phyloP scores from a whole-genome alignment of 2,113 vertebrate species.

The Otocyon megalotis region DNA sequence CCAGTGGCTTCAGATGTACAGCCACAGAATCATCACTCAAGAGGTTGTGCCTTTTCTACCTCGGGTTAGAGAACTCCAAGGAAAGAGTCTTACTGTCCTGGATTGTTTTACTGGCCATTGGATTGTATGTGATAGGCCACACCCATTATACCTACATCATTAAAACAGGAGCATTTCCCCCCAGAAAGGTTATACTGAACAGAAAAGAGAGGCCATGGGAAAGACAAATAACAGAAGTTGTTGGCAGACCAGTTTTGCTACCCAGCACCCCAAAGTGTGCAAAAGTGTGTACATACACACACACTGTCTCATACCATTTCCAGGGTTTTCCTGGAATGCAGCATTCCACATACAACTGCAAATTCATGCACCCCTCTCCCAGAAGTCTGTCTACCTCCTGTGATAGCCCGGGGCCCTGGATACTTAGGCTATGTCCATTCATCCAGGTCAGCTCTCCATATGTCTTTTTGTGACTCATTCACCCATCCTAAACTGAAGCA shows the following conservation, averaged over 20 bases:
- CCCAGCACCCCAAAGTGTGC: not conserved
- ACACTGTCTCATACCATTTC: not conserved
- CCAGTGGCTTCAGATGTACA: not conserved
- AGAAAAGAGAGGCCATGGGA: not conserved
- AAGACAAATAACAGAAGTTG: not conserved
- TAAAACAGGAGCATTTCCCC: not conserved
- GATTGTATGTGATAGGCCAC: not conserved
- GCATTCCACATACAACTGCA: not conserved
- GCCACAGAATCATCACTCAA: not conserved
- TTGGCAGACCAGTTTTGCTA: conserved; percentile 3
- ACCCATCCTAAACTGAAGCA: not conserved
- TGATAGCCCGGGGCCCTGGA: not conserved
- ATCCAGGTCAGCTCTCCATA: not conserved
- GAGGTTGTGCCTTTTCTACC: not conserved
- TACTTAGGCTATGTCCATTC: not conserved
- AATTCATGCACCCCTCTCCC: accelerated
- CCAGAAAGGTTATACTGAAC: not conserved
- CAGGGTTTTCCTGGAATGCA: not conserved
- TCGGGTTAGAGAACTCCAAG: not conserved
- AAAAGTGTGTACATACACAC: not conserved
- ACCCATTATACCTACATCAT: not conserved
- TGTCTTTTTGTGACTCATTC: conserved; percentile 9
- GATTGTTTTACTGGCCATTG: not conserved
- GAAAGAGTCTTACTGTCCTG: not conserved
- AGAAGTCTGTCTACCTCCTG: not conserved